Evolutionary conservation across 2,888 invertebrate genomes (phyloP).

Genomic region (Thymelicus acteon): DNA sequence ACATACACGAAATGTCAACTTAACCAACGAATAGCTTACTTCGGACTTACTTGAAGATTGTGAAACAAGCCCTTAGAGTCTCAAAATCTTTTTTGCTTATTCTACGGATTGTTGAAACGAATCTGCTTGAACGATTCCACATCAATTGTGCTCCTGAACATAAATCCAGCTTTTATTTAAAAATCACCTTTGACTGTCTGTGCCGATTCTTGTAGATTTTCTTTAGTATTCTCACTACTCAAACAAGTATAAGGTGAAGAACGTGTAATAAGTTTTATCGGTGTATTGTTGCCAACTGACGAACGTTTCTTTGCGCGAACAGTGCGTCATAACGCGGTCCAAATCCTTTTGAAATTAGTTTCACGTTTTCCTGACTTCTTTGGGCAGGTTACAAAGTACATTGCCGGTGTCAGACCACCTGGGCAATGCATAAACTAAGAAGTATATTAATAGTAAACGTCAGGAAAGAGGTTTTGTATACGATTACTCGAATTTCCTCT

Average conservation of each 20-base stretch:
- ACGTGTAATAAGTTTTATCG: conserved; percentile 74
- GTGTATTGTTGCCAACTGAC: conserved; percentile 68
- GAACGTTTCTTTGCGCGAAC: conserved; percentile 54
- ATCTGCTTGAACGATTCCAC: no score
- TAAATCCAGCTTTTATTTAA: conserved; percentile 26
- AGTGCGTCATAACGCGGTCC: conserved; percentile 61
- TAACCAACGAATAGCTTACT: no score
- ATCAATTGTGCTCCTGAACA: background rate
- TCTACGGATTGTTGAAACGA: background rate
- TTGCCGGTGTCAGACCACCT: conserved; percentile 60
- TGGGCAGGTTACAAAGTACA: conserved; percentile 51
- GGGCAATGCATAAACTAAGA: conserved; percentile 54
- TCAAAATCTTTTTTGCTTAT: background rate
- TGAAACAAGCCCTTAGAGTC: no score
- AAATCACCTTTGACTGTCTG: conserved; percentile 22
- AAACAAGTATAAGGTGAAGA: conserved; percentile 46
- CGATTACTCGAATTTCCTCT: conserved; percentile 18
- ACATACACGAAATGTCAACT: no score
- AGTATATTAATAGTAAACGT: conserved; percentile 48
- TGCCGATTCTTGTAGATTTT: conserved; percentile 26
- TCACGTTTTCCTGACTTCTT: conserved; percentile 67
- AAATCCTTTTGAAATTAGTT: conserved; percentile 65
- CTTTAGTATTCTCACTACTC: conserved; percentile 30
- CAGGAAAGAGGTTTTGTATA: conserved; percentile 29
- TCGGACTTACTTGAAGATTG: no score